Base-by-base conservation (phyloP, 1,140 invertebrate species). In the Brachionus paranguensis region DNA sequence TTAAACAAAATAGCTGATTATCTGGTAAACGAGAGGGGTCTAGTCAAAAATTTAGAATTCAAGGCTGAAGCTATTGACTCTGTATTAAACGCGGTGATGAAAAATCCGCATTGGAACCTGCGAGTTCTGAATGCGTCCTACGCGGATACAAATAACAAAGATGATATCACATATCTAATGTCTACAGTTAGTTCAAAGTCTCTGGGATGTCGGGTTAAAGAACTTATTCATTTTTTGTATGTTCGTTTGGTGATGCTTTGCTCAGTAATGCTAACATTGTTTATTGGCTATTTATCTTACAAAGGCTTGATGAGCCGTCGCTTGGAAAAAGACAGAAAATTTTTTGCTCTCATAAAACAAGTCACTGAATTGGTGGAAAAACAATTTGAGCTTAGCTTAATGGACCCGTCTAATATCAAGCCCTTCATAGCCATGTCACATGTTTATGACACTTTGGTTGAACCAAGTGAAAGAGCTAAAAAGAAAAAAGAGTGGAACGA, bases 311-410 rank as follows among this genome's bases (percentile, higher is more conserved):
- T 33, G 41, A 27, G 12, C 5, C 20, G 20, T 24, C 29, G 33
- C 17, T 14, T 50, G 43, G 72, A 76, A 27, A 29, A 27, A 24
- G 78, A 81, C 45, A 33, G 60, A 68, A 60, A 64, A 47, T 81
- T 81, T 27, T 81, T 64, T 47, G 27, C 33, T 37, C 53, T 81
- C 1, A 68, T 81, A 14, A 81, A 81, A 68, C 33, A 81, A 81
- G 78, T 81, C 14, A 81, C 78, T 27, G 41, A 68, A 60, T 29
- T 81, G 11, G 78, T 81, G 12, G 78, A 81, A 68, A 81, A 81
- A 47, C 78, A 81, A 14, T 68, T 65, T 68, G 64, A 68, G n/a
- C 17, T 37, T 45, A 81, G 64, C 29, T 20, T 81, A 14, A 12
- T 81, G 10, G 53, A 81, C 45, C 78, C 78, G 8, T 7, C 20